Percentiles rank a stretch among this genome's conserved stretches.
Evolutionary conservation across 2,113 vertebrate species (phyloP).

Genomic region (Phyllostomus hastatus): DNA sequence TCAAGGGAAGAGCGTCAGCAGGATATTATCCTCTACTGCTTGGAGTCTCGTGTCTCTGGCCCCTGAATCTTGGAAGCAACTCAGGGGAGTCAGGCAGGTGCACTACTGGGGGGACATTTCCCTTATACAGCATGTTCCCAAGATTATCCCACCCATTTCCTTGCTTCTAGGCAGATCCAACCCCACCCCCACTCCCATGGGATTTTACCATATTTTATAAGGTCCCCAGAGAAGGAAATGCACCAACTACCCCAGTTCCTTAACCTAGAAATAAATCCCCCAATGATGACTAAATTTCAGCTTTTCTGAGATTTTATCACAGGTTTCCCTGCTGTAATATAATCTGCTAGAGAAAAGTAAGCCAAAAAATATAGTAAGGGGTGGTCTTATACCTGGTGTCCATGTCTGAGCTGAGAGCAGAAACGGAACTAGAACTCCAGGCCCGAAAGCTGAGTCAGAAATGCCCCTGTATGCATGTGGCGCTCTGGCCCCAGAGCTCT

Average conservation of each 20-base stretch:
- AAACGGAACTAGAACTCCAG: not conserved
- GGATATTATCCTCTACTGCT: not conserved
- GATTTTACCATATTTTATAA: not conserved
- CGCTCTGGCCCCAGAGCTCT: not conserved
- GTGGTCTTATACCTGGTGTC: not conserved
- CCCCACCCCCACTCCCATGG: not conserved
- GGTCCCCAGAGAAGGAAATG: not conserved
- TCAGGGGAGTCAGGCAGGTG: not conserved
- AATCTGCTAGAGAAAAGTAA: constrained; percentile 20
- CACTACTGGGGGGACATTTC: not conserved
- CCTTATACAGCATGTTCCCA: not conserved
- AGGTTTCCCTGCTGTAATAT: not conserved
- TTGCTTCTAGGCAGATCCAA: not conserved
- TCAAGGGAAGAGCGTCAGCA: not conserved
- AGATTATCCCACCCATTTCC: not conserved
- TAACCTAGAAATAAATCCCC: not conserved
- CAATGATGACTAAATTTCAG: not conserved
- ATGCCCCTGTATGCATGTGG: not conserved
- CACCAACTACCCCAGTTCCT: not conserved
- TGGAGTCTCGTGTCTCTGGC: not conserved
- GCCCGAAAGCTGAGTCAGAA: not conserved
- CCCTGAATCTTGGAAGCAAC: not conserved
- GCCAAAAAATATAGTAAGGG: not conserved
- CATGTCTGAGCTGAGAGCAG: not conserved
- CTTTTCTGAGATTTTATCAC: not conserved